These are phyloP conservation scores for Caretta caretta DNA, from an alignment of 2,113 vertebrate species.

Conservation along the genomic window DNA sequence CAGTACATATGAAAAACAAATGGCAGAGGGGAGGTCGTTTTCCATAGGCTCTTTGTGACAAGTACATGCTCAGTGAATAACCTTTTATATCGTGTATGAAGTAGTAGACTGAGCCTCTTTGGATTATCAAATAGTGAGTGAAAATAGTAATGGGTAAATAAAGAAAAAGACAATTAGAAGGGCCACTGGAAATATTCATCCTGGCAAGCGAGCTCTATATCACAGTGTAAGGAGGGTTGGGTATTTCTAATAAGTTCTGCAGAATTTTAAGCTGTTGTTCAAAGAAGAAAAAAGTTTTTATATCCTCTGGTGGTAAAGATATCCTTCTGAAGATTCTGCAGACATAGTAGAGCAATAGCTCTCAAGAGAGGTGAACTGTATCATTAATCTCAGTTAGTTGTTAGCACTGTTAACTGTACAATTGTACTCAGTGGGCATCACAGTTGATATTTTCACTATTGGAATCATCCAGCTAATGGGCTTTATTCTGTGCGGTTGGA, in stretches of 20 bases:
- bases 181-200: background rate
- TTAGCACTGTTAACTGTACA: background rate
- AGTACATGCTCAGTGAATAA: background rate
- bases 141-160: slow-evolving; percentile 16
- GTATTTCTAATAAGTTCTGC: background rate
- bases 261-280: background rate
- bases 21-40: background rate
- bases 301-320: background rate
- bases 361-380: background rate
- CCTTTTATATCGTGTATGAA: background rate
- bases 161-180: slow-evolving; percentile 24
- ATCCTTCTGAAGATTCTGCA: background rate
- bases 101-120: background rate
- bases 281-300: background rate
- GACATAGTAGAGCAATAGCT: background rate
- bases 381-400: background rate
- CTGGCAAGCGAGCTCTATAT: slow-evolving; percentile 10
- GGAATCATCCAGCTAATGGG: background rate
- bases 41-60: background rate
- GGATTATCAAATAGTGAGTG: background rate
- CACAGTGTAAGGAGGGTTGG: background rate
- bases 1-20: background rate
- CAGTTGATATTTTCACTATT: background rate
- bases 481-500: background rate
- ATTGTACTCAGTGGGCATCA: background rate